phyloP scores from a whole-genome alignment of 2,797 vertebrate species.

The Heteromormyrus szaboi region DNA sequence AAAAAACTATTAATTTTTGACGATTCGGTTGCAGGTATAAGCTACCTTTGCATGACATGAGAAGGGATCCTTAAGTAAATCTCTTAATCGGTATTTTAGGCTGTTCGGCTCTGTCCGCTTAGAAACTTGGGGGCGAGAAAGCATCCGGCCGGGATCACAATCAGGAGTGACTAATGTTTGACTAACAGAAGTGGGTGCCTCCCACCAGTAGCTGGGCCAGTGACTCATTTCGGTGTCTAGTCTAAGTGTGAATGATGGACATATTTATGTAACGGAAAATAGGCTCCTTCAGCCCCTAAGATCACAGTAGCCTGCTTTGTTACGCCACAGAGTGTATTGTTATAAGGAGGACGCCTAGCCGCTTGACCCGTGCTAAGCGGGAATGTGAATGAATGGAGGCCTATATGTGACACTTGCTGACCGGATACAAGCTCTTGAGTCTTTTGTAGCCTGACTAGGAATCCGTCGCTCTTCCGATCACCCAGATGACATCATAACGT shows the following conservation, averaged over 20 bases:
- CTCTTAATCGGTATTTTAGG: not conserved
- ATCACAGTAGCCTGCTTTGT: constrained; percentile 23
- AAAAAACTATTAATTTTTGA: not conserved
- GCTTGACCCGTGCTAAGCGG: constrained; percentile 7
- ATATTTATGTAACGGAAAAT: constrained; percentile 25
- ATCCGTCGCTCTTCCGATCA: constrained; percentile 9
- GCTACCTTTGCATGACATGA: not conserved
- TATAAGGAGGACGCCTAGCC: not conserved
- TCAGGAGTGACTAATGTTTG: constrained; percentile 22
- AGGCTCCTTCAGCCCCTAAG: not conserved
- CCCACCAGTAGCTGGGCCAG: not conserved
- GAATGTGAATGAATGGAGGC: constrained; percentile 7
- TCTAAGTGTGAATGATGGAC: constrained; percentile 17
- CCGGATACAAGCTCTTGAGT: constrained; percentile 4
- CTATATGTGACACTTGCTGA: not conserved
- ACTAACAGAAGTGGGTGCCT: constrained; percentile 13
- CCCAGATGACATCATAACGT: constrained; percentile 16
- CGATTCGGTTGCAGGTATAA: not conserved
- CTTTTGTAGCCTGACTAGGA: constrained; percentile 3
- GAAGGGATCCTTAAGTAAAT: not conserved
- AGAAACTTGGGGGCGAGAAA: not conserved
- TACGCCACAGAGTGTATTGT: not conserved
- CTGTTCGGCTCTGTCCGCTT: not conserved
- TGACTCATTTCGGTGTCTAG: constrained; percentile 19
- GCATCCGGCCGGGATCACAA: not conserved